Evolutionary conservation across 1,140 invertebrate species (phyloP).

Genomic region (Nomia melanderi): DNA sequence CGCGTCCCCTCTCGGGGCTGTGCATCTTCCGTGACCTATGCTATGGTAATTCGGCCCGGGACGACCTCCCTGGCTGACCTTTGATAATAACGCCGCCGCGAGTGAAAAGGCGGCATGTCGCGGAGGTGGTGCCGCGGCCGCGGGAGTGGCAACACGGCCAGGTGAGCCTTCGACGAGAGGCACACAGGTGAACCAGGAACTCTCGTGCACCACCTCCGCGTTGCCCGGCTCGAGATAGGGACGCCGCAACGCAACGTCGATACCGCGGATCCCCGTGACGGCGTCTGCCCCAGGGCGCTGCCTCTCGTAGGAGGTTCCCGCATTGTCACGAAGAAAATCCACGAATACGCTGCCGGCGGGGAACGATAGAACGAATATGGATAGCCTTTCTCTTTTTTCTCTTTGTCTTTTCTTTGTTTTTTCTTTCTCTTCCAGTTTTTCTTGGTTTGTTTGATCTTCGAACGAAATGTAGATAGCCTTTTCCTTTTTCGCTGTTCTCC

Average conservation of each 20-base stretch:
- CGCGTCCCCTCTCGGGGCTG: not conserved
- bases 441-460: too few species aligned
- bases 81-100: conserved; percentile 76
- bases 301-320: conserved; percentile 16
- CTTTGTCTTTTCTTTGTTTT: too few species aligned
- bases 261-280: conserved; percentile 31
- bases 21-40: conserved; percentile 68
- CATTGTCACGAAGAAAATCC: conserved; percentile 30
- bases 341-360: not conserved
- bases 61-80: conserved; percentile 78
- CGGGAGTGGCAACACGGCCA: conserved; percentile 75
- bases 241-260: conserved; percentile 34
- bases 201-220: conserved; percentile 66
- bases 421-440: too few species aligned
- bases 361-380: not conserved
- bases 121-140: conserved; percentile 67
- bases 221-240: conserved; percentile 50
- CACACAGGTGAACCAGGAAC: conserved; percentile 79
- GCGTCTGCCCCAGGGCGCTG: conserved; percentile 23
- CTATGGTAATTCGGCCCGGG: conserved; percentile 73
- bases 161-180: conserved; percentile 61
- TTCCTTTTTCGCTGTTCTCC: too few species aligned
- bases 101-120: conserved; percentile 78
- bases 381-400: too few species aligned
- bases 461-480: too few species aligned